A percentile compares a stretch with the other conserved stretches of the same genome.
phyloP scores from a whole-genome alignment of 35 echinoderm and acorn worm genomes.

The Diadema setosum region DNA sequence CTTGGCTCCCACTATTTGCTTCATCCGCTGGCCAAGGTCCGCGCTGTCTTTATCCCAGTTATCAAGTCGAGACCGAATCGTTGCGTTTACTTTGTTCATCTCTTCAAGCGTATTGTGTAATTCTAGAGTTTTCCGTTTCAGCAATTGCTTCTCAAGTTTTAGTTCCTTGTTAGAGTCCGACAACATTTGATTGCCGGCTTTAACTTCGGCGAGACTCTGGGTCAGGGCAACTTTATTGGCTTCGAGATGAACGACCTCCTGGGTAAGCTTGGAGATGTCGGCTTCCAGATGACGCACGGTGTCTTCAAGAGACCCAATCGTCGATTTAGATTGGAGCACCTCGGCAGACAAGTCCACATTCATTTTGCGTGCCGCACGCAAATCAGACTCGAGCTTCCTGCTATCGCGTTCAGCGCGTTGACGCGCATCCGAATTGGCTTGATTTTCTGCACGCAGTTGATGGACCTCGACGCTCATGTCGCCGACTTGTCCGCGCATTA shows the following conservation, averaged over 20 bases:
- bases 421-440: conserved; percentile 48
- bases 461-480: conserved; percentile 42
- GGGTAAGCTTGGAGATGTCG: conserved; percentile 9
- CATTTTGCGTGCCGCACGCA: background rate
- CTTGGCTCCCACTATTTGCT: conserved; percentile 45
- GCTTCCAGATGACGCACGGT: conserved; percentile 21
- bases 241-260: conserved; percentile 29
- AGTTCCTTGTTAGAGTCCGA: background rate
- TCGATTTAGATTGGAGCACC: background rate
- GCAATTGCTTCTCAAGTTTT: background rate
- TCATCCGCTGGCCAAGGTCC: conserved; percentile 46
- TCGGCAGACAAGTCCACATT: conserved; percentile 1
- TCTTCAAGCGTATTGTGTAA: conserved; percentile 33
- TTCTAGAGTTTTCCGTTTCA: conserved; percentile 47
- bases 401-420: conserved; percentile 30
- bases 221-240: background rate
- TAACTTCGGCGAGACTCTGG: conserved; percentile 3
- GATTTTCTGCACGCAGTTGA: conserved; percentile 57
- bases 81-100: conserved; percentile 41
- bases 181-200: background rate
- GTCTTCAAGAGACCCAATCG: conserved; percentile 9
- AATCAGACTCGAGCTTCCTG: conserved; percentile 19
- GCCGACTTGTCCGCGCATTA: conserved; percentile 21
- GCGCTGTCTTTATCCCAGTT: conserved; percentile 48
- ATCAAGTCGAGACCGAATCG: conserved; percentile 36